Base-by-base conservation (phyloP, 1,140 invertebrate species). In the Hestina assimilis region DNA sequence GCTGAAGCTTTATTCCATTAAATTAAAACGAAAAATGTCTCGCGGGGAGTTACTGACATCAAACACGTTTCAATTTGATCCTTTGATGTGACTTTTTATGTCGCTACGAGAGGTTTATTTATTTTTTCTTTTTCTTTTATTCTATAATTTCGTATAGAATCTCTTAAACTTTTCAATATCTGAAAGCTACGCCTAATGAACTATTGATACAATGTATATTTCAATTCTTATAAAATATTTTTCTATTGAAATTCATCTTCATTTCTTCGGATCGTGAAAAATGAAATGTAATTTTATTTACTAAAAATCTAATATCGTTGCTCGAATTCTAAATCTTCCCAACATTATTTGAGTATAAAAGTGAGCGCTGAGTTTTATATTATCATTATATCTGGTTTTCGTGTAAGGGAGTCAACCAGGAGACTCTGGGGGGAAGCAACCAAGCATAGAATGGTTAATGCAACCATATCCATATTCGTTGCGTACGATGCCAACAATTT, bases 381-480 rank as follows among this genome's bases (percentile, higher is more conserved):
- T 38, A 38, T 38, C 33, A 38, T 38, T 19, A 38, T 38, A 38
- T 38, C 33, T 38, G 15, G n/a, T 38, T 38, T 38, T 38, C 33
- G 33, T 38, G 33, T 38, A 38, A 38, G 59, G 59, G 57, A 54
- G 60, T 33, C 29, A 58, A 55, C 48, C 57, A 60, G 55, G 69
- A 50, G 51, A 41, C 33, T 38, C 33, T 48, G 19, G 57, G 60
- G 50, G 50, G 38, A 42, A 52, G 35, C 50, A 60, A 43, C 68
- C 59, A 64, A 72, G 43, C 71, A 61, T 70, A 61, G 55, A 72
- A 59, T 69, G 63, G 60, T 61, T 63, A 51, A 45, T 59, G 61
- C 51, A 60, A 50, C 26, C 48, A 29, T 31, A 51, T 54, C 42
- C 41, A 40, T 26, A 56, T 45, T 38, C 40, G 33, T 8, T 19